Evolutionary conservation across 2,113 vertebrate genomes (phyloP), one percentile per base, ranked within the genome.

Genomic region (Beaufortia kweichowensis): DNA sequence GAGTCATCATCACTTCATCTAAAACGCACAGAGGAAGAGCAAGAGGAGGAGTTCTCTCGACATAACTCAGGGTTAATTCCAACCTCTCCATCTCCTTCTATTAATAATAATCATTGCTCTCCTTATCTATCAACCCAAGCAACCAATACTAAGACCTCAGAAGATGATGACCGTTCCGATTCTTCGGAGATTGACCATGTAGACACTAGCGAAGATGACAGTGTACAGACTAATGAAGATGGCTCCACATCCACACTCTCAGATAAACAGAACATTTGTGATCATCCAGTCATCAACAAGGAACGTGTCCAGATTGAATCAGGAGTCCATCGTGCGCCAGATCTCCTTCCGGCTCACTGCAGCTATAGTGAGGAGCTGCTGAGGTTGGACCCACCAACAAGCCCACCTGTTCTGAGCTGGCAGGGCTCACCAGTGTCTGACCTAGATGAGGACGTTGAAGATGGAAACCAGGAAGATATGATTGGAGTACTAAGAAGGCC

Each of bases 331-430:
- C 90, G 50, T 9, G 92, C 89, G 72, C 91, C 88, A 15, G 90
- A 89, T 81, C 91, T 90, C 57, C 88, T 90, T 74, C 91, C 87
- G 29, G 83, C 79, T 60, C 82, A 80, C 33, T 90, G 86, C 78
- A 82, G 88, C 71, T 90, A 87, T 72, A 84, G 73, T 39, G 41
- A 86, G 53, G 84, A 81, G 28, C 90, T 92, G 74, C 61, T 83
- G 0, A 84, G 84, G 35, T 84, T 90, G 80, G 90, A 91, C 75
- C 88, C 88, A 33, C 69, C 86, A 8, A 88, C 89, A 76, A 93
- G 91, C 19, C 92, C 92, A 8, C 92, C 92, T 19, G 90, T 92
- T 33, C 89, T 93, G 59, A 93, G 92, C 85, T 91, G 91, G 90
- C 92, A 93, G 78, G 92, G 91, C 48, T 93, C 92, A 29, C 91